phyloP scores from a whole-genome alignment of 2,113 vertebrate genomes.

The Entelurus aequoreus region DNA sequence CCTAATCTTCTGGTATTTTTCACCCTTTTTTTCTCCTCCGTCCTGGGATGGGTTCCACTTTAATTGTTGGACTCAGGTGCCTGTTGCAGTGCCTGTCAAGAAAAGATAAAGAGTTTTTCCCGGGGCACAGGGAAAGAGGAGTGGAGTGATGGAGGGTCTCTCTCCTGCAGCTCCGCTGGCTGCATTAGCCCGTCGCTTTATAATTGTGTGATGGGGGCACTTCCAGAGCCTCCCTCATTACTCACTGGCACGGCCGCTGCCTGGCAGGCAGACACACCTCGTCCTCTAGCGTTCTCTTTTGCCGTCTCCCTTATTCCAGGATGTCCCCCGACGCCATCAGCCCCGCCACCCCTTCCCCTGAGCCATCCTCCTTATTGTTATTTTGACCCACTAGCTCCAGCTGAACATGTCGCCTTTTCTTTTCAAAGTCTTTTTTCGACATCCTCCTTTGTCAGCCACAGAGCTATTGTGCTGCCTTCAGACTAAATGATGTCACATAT shows the following conservation, averaged over 20 bases:
- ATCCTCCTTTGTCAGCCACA: slow-evolving; percentile 50
- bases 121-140: slow-evolving; percentile 52
- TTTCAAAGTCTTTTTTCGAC: slow-evolving; percentile 45
- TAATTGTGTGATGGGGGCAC: slow-evolving; percentile 74
- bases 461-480: slow-evolving; percentile 42
- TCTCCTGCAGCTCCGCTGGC: slow-evolving; percentile 64
- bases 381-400: slow-evolving; percentile 59
- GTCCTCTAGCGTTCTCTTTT: slow-evolving; percentile 48
- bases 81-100: slow-evolving; percentile 64
- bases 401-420: slow-evolving; percentile 35
- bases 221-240: slow-evolving; percentile 68
- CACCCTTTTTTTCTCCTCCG: slow-evolving; percentile 18
- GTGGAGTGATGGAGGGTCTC: slow-evolving; percentile 67
- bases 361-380: slow-evolving; percentile 57
- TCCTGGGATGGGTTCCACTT: slow-evolving; percentile 64
- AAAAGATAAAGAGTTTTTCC: slow-evolving; percentile 75
- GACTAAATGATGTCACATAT: slow-evolving; percentile 39
- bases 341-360: slow-evolving; percentile 34
- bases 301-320: slow-evolving; percentile 46
- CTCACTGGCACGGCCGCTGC: slow-evolving; percentile 57
- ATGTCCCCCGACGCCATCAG: slow-evolving; percentile 51
- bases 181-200: slow-evolving; percentile 69
- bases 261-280: slow-evolving; percentile 62
- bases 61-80: slow-evolving; percentile 67
- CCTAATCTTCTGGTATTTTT: slow-evolving; percentile 4